Percentiles rank a stretch among this genome's conserved stretches.
Conservation (phyloP, 2,888 invertebrate species). For the Halictus quadricinctus region DNA sequence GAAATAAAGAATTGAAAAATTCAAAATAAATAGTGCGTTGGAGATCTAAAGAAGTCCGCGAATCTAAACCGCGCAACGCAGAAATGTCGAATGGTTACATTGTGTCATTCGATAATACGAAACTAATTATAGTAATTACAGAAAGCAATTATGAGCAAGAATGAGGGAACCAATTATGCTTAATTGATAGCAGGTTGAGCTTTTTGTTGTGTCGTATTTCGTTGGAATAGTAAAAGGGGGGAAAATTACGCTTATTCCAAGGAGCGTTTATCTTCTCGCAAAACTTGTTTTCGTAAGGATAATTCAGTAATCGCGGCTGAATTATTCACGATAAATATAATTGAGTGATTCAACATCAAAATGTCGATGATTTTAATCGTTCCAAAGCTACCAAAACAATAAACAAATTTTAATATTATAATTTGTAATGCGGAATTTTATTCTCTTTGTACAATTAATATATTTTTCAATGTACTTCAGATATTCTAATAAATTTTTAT, state of each 20-base stretch:
- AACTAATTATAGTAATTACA: slow-evolving; percentile 3
- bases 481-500: background rate
- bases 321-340: background rate
- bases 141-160: slow-evolving; percentile 9
- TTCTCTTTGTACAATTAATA: background rate
- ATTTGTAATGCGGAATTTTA: background rate
- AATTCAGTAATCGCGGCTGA: background rate
- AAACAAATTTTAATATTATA: background rate
- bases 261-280: slow-evolving; percentile 2
- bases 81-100: slow-evolving; percentile 9
- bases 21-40: background rate
- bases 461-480: background rate
- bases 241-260: slow-evolving; percentile 7
- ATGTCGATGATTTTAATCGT: background rate
- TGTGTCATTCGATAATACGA: slow-evolving; percentile 10
- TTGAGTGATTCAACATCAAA: background rate
- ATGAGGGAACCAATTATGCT: slow-evolving; percentile 7
- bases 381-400: background rate
- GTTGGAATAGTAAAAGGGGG: background rate
- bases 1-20: background rate
- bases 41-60: background rate
- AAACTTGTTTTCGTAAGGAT: slow-evolving; percentile 8
- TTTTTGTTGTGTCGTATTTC: slow-evolving; percentile 3
- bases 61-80: background rate
- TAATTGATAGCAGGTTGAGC: slow-evolving; percentile 5